Evolutionary conservation across 2,797 vertebrate genomes (phyloP), one percentile per base, ranked within the genome.

Genomic region (Sciurus carolinensis): DNA sequence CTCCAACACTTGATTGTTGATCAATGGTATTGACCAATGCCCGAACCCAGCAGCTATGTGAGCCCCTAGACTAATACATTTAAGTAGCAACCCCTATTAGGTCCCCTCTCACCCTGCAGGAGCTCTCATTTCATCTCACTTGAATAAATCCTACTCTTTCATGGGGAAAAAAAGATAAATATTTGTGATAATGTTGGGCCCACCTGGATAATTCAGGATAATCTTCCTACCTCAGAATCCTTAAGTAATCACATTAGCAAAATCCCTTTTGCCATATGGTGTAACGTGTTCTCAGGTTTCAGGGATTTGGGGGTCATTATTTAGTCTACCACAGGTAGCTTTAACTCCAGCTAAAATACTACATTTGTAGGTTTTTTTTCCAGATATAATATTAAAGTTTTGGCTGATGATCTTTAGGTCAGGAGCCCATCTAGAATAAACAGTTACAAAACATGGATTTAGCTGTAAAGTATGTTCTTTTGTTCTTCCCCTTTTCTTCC

Each of bases 241-340:
- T 91, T 89, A 69, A 84, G 33, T 62, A 76, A 71, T 85, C 36
- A 26, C 20, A 94, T 39, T 30, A 90, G 36, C 54, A 95, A 85
- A 73, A 67, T 76, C n/a, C 20, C 36, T 73, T 95, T 66, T 93
- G 57, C 76, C 52, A 8, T 36, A 24, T 42, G 76, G 39, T 13
- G 2, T 54, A 62, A 67, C 28, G 39, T 18, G 64, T 3, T 81
- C n/a, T 84, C 47, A 64, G 62, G 47, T 76, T 52, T 76, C 57
- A 42, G 59, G 14, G 50, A 69, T 54, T 81, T 50, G 4, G 20
- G 4, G 12, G 4, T 13, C n/a, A 64, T 67, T 64, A 67, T 57
- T 87, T 73, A 67, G 52, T 73, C 42, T 86, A 59, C 33, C 9
- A 39, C 5, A 52, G 26, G 47, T 75, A 64, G n/a, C 33, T 87